phyloP scores from a whole-genome alignment of 1,140 invertebrate species.

The Aphelinus atriplicis region DNA sequence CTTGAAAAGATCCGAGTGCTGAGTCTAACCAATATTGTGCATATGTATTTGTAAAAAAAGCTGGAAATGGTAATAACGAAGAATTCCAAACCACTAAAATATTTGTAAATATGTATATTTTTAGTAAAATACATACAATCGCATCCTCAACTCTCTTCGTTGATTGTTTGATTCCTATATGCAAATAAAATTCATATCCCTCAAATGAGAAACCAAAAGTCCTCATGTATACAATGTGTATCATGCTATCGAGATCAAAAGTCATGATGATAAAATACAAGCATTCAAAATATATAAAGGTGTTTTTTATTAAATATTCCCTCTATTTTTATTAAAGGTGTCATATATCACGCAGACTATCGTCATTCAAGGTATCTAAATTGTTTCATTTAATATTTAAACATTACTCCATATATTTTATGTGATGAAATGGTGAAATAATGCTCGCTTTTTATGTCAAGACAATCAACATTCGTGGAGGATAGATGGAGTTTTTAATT shows the following conservation, averaged over 20 bases:
- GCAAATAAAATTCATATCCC: conserved; percentile 36
- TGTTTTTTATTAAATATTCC: not conserved
- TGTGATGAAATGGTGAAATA: too few species aligned
- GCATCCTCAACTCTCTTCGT: conserved; percentile 14
- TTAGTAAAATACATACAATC: conserved; percentile 31
- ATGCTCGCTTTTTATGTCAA: too few species aligned
- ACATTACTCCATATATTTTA: too few species aligned
- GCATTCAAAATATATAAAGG: conserved; percentile 10
- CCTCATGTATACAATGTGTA: conserved; percentile 19
- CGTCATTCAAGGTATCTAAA: too few species aligned
- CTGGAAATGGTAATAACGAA: not conserved
- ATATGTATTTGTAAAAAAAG: conserved; percentile 26
- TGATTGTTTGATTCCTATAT: conserved; percentile 29
- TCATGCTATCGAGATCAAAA: conserved; percentile 21
- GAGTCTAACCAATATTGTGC: not conserved
- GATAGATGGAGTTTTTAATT: too few species aligned
- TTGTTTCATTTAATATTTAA: too few species aligned
- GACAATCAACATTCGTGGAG: too few species aligned
- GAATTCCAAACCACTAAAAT: conserved; percentile 11
- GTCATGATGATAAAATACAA: conserved; percentile 22
- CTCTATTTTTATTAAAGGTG: not conserved
- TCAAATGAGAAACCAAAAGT: conserved; percentile 24
- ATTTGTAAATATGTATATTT: conserved; percentile 42
- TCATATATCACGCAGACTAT: not conserved
- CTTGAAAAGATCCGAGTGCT: not conserved